Conservation (phyloP, 2,113 vertebrate genomes). For the Gobiocypris rarus region DNA sequence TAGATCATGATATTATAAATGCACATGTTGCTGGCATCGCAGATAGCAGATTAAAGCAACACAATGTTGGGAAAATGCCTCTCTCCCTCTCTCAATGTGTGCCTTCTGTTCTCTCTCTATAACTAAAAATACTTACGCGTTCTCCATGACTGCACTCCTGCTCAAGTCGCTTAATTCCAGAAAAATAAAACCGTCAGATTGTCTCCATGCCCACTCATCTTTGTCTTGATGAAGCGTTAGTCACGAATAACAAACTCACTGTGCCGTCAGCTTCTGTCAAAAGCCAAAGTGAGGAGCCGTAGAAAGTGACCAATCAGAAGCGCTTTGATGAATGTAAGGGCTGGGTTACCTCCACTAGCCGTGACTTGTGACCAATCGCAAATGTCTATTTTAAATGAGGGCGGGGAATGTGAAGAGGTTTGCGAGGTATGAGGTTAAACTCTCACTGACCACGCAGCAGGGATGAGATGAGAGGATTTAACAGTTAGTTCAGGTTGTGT, state of each 20-base stretch:
- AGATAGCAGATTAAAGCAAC: background rate
- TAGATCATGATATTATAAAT: background rate
- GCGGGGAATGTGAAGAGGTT: background rate
- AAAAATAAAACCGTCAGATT: background rate
- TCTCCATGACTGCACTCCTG: constrained; percentile 21
- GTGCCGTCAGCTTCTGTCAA: constrained; percentile 1
- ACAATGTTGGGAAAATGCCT: background rate
- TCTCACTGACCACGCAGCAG: constrained; percentile 1
- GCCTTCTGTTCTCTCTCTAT: background rate
- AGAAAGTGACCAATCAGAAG: background rate
- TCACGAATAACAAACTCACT: background rate
- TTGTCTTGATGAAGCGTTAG: background rate
- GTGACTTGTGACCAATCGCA: background rate
- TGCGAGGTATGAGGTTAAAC: background rate
- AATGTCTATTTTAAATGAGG: background rate
- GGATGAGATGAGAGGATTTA: constrained; percentile 22
- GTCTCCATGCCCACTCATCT: background rate
- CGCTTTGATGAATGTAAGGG: background rate
- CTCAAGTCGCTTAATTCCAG: background rate
- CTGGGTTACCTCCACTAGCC: background rate
- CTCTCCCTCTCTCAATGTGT: background rate
- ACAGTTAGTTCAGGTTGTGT: background rate
- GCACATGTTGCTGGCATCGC: background rate
- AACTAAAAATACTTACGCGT: background rate
- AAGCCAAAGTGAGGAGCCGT: background rate